A percentile compares a stretch with the other conserved stretches of the same genome.
Conservation (phyloP, 2,888 invertebrate genomes). For the Mythimna impura region DNA sequence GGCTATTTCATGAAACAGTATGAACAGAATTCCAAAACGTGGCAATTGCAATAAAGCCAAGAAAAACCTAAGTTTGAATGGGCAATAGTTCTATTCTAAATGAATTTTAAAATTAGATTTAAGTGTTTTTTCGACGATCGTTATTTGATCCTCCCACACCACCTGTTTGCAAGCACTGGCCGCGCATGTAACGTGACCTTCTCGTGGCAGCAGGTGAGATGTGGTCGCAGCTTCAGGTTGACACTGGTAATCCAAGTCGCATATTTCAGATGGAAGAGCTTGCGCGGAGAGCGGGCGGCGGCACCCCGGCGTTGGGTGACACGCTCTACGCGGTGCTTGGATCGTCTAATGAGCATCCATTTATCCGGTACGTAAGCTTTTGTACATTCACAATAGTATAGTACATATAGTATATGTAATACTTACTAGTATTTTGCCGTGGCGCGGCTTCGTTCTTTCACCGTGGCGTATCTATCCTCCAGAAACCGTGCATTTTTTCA, state of each 20-base stretch:
- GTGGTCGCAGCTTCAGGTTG: slow-evolving; percentile 49
- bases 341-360: slow-evolving; percentile 75
- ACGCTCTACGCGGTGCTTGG: slow-evolving; percentile 80
- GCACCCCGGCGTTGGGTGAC: slow-evolving; percentile 84
- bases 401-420: no score
- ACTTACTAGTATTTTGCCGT: neutral
- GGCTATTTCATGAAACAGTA: no score
- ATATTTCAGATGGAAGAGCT: slow-evolving; percentile 87
- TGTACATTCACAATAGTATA: slow-evolving; percentile 14
- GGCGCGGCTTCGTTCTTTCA: neutral
- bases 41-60: no score
- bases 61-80: neutral
- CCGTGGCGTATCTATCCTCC: neutral
- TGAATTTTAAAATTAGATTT: neutral
- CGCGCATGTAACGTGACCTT: slow-evolving; percentile 13
- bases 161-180: neutral
- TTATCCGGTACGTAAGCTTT: slow-evolving; percentile 79
- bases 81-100: neutral
- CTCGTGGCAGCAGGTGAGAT: slow-evolving; percentile 60
- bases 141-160: neutral
- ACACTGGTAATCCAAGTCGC: slow-evolving; percentile 75
- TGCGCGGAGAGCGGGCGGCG: slow-evolving; percentile 83
- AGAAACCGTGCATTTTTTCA: neutral
- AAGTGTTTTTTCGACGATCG: neutral
- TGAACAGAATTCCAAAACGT: slow-evolving; percentile 5